Base-by-base conservation (phyloP, 2,797 vertebrate species). In the Mico argentatus region DNA sequence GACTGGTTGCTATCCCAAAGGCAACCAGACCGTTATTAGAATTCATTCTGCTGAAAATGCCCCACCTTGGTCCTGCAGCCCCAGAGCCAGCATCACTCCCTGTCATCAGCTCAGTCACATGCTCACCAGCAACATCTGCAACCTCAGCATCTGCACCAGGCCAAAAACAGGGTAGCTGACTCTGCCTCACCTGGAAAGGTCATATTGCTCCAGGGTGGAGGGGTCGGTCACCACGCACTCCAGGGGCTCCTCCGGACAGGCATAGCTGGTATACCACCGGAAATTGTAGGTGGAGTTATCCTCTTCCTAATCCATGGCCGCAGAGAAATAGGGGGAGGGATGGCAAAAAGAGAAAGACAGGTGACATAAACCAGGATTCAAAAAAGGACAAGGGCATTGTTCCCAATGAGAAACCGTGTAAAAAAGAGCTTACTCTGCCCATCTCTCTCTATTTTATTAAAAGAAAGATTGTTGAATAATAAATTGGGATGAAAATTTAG, bases 251-350 rank as follows among this genome's bases (percentile, higher is more conserved):
- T 99, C 99, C 0, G 99, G 99, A 98, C 99, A 99, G 12, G 99
- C 99, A 27, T 99, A 99, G 44, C 99, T 99, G 4, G 99, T 99
- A 79, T 99, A 99, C 99, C 99, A 99, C 92, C 98, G 99, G 98
- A 99, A 99, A 98, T 99, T 99, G 96, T 99, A 99, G 0, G 99
- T 99, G 89, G 99, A 99, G 0, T 98, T 98, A 96, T 99, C 99
- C 98, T 99, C 99, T 33, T 97, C 87, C 99, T 99, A 94, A 24
- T 59, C 46, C 17, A 1, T 0, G 27, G 30, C 76, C 7, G 48
- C 15, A 6, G 33, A 22, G 5, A 36, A 13, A 36, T 0, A 20
- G 2, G 15, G 0, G 7, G 36, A 44, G 14, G 12, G 10, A 41
- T 0, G 7, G 44, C 26, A 88, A 44, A 52, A 20, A 57, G 17